Conservation (phyloP, 2,113 vertebrate species). For the Xiphorhynchus elegans region DNA sequence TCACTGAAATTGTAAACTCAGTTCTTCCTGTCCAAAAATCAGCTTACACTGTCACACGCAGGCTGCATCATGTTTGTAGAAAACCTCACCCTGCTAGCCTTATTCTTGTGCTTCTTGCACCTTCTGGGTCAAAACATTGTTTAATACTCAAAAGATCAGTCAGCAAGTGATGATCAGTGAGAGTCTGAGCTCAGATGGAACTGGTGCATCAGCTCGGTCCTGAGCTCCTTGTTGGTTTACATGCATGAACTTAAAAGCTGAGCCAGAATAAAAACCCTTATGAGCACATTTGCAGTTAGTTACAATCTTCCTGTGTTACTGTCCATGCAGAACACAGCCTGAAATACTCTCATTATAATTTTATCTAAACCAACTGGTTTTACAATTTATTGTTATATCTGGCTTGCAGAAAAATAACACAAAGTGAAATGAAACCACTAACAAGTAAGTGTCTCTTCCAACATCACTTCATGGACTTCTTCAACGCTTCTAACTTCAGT, state of each 20-base stretch:
- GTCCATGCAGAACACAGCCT: constrained; percentile 3
- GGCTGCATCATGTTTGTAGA: fast-evolving
- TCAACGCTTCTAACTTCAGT: not conserved
- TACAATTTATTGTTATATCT: constrained; percentile 30
- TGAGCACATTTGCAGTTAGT: not conserved
- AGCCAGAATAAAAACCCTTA: not conserved
- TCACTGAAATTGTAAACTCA: not conserved
- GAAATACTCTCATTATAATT: constrained; percentile 17
- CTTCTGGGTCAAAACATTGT: not conserved
- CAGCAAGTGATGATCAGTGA: fast-evolving
- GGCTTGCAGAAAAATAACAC: constrained; percentile 2
- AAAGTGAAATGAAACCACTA: not conserved
- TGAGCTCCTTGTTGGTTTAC: not conserved
- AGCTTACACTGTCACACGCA: not conserved
- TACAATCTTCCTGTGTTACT: not conserved
- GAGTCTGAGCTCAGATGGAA: not conserved
- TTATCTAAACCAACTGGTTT: not conserved
- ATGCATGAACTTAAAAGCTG: not conserved
- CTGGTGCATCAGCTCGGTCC: not conserved
- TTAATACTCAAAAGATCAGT: not conserved
- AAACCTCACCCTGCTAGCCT: not conserved
- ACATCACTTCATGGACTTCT: not conserved
- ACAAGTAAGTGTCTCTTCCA: not conserved
- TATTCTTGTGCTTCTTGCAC: not conserved
- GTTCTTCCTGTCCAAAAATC: not conserved